These are phyloP conservation scores for Drosophila nebulosa DNA, from an alignment of 1,140 invertebrate species.

Conservation along the genomic window DNA sequence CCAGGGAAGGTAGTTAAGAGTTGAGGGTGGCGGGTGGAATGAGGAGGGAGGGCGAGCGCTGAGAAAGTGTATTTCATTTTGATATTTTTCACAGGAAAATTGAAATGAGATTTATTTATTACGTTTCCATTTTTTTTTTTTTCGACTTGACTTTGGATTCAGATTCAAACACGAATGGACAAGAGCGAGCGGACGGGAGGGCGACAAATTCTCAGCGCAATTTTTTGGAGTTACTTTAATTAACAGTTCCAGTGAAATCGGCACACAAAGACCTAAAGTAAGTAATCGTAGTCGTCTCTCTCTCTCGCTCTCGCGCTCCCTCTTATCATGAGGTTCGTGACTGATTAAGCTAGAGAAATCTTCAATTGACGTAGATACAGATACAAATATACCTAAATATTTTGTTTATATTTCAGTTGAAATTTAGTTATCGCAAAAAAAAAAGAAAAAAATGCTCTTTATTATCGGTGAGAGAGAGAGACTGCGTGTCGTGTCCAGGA, in stretches of 20 bases:
- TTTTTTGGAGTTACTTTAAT: slow-evolving; percentile 65
- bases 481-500: slow-evolving; percentile 6
- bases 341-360: slow-evolving; percentile 61
- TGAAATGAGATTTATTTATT: slow-evolving; percentile 79
- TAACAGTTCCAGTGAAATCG: slow-evolving; percentile 69
- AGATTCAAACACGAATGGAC: not conserved
- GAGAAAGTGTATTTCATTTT: slow-evolving; percentile 77
- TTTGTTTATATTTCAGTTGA: slow-evolving; percentile 41
- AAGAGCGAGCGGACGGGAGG: no score
- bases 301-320: not conserved
- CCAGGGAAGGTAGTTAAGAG: not conserved
- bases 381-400: slow-evolving; percentile 24
- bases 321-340: slow-evolving; percentile 56
- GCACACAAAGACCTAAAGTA: not conserved
- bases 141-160: slow-evolving; percentile 26
- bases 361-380: slow-evolving; percentile 31
- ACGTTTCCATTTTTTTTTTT: slow-evolving; percentile 48
- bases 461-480: slow-evolving; percentile 7
- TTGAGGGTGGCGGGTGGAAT: not conserved
- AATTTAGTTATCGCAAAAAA: slow-evolving; percentile 13
- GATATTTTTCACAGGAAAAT: slow-evolving; percentile 76
- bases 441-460: not conserved
- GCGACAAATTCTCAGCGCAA: slow-evolving; percentile 35
- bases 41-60: slow-evolving; percentile 21
- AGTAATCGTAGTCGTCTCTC: not conserved